Evolutionary conservation across 2,797 vertebrate genomes (phyloP), one percentile per base, ranked within the genome.

Genomic region (Phylloscopus collybita): DNA sequence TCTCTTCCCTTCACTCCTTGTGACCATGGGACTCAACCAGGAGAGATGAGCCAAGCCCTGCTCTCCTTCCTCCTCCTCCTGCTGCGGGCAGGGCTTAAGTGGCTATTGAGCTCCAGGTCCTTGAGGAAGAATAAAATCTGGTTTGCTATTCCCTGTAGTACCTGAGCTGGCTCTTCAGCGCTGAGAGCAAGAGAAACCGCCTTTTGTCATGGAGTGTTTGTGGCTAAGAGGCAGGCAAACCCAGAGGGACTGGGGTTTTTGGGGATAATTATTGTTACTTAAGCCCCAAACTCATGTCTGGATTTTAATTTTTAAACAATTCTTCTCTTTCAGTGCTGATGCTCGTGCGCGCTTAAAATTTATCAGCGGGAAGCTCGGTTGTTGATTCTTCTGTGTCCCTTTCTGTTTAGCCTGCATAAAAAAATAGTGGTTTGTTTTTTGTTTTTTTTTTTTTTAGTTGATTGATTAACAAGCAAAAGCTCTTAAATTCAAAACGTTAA

Each of bases 41-140:
- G 50, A 8, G 11, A 19, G 51, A 20, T 2, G 9, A 92, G 59
- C 73, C 65, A 64, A 71, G 72, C 72, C 1, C 0, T 7, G 34
- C 60, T 92, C 76, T 86, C 80, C 74, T 66, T 12, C 80, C 73
- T 94, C 85, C 80, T 92, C 76, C 75, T 93, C 57, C 73, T 80
- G 60, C 92, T 93, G 93, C 21, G 1, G 81, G 85, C 87, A 88
- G 70, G 64, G 80, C 85, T 96, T 65, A 93, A 94, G 95, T 88
- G 95, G 59, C 72, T 89, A 13, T 95, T 93, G 65, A 94, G 80
- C 85, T 76, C 36, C 57, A 40, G 76, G 80, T 93, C 92, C 94
- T 93, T 60, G 64, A 94, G 91, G 91, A 88, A 93, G 95, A 90
- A 94, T 92, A 51, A 91, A 90, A 93, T 86, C 92, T 86, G 74